Conservation (phyloP, 2,797 vertebrate genomes). For the Chromobotia macracanthus region DNA sequence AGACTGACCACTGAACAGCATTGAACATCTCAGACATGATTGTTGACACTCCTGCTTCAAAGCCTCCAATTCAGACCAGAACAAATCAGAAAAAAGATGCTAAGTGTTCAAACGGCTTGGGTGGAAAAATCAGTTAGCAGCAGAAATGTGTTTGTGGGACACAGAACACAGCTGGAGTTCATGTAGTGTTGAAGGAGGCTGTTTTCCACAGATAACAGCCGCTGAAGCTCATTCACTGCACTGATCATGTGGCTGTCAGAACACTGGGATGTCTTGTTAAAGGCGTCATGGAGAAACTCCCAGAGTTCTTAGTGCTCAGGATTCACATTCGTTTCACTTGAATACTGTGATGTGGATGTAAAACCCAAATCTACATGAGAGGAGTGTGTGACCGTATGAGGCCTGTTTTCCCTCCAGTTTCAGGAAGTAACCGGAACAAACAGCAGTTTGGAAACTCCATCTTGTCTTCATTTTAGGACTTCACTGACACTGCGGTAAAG, state of each 20-base stretch:
- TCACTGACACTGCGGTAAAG: too few relatives aligned
- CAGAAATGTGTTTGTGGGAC: not conserved
- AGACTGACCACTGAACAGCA: too few relatives aligned
- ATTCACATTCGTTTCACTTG: constrained; percentile 48
- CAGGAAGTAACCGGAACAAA: not conserved
- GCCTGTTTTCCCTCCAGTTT: not conserved
- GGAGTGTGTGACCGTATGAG: constrained; percentile 1
- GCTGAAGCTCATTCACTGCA: constrained; percentile 25
- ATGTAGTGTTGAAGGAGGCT: constrained; percentile 2
- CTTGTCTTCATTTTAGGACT: too few relatives aligned
- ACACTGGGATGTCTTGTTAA: constrained; percentile 38
- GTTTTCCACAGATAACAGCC: constrained; percentile 28
- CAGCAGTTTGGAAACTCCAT: not conserved
- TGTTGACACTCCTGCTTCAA: too few relatives aligned
- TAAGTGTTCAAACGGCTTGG: not conserved
- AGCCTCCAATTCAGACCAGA: not conserved
- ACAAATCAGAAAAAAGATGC: not conserved
- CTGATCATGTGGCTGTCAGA: constrained; percentile 52
- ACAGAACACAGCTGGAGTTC: constrained; percentile 1
- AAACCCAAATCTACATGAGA: constrained; percentile 5
- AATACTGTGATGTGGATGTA: constrained; percentile 18
- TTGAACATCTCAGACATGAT: too few relatives aligned
- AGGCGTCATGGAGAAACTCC: constrained; percentile 34
- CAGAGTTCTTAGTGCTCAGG: not conserved
- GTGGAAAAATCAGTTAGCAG: constrained; percentile 7